Evolutionary conservation across 2,888 invertebrate genomes (phyloP), one percentile per base, ranked within the genome.

Genomic region (Platypus cylindrus): DNA sequence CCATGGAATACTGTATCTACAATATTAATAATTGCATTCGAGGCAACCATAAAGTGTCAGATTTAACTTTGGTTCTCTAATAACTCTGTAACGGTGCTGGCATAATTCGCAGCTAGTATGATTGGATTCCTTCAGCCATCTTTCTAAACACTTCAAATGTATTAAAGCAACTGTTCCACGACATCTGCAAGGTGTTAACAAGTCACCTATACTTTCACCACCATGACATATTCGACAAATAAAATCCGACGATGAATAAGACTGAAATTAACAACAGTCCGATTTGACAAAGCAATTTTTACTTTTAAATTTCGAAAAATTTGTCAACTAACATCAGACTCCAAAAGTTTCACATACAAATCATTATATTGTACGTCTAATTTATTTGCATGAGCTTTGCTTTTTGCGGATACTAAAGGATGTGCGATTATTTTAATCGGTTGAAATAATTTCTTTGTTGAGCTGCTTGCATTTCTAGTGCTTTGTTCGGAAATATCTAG

Each of bases 101-200:
- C 73, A 74, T 16, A 74, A 56, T 53, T 74, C 73, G 52, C 73
- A 74, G 18, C 52, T 51, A 38, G 64, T 66, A 32, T 60, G 57
- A 14, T 66, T 64, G 2, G 67, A 66, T 48, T 69, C 67, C 26
- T 66, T 64, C 3, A 73, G 58, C 72, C 72, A 73, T 28, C 60
- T 58, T 50, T 72, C 71, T 37, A 73, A 53, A 47, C 73, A 73
- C 25, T 65, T 61, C 12, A 68, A 48, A 54, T 71, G 71, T n/a
- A 68, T 63, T 36, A 67, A 50, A 8, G 71, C 70, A 46, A 71
- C 61, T 1, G 68, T 64, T 3, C 72, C 72, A 44, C 61, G 55
- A 51, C 71, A 71, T 38, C 60, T 51, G 47, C 72, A 72, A 0
- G 70, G 69, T 1, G 67, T 64, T 15, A 71, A 54, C 29, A 72